Evolutionary conservation across 2,113 vertebrate species (phyloP).

Genomic region (Apteryx owenii): DNA sequence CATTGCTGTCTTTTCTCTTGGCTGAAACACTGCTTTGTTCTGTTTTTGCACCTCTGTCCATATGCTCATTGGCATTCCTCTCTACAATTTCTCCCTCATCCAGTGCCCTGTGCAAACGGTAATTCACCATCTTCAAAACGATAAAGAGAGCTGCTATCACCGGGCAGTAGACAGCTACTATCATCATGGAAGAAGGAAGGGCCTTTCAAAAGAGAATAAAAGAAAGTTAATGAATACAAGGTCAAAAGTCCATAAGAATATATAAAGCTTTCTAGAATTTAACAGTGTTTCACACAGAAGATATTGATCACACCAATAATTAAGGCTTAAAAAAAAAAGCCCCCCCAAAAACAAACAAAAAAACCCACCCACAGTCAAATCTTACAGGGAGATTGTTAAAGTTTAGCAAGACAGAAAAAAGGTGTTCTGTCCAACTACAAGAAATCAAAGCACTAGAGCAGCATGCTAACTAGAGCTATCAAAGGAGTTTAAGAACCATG

Average conservation of each 20-base stretch:
- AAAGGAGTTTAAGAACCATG: not conserved
- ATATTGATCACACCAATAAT: not conserved
- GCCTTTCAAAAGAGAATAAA: slow-evolving; percentile 81
- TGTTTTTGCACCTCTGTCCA: slow-evolving; percentile 80
- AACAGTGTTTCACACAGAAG: not conserved
- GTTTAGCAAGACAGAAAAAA: not conserved
- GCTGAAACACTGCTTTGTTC: slow-evolving; percentile 83
- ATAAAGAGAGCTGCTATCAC: slow-evolving; percentile 94
- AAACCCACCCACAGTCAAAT: not conserved
- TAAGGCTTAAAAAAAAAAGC: not conserved
- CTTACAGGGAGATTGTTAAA: not conserved
- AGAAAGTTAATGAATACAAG: slow-evolving; percentile 16
- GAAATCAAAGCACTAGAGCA: not conserved
- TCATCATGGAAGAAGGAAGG: slow-evolving; percentile 95
- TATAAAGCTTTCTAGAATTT: not conserved
- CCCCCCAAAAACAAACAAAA: too few relatives aligned
- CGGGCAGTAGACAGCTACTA: slow-evolving; percentile 96
- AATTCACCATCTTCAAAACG: slow-evolving; percentile 96
- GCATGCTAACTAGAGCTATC: not conserved
- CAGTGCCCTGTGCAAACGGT: slow-evolving; percentile 94
- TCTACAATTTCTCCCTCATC: slow-evolving; percentile 97
- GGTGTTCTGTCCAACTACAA: not conserved
- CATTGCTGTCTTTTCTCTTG: slow-evolving; percentile 91
- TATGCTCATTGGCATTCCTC: slow-evolving; percentile 82
- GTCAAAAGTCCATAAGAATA: not conserved